Evolutionary conservation across 2,888 invertebrate genomes (phyloP).

Genomic region (Minunthozetes semirufus): DNA sequence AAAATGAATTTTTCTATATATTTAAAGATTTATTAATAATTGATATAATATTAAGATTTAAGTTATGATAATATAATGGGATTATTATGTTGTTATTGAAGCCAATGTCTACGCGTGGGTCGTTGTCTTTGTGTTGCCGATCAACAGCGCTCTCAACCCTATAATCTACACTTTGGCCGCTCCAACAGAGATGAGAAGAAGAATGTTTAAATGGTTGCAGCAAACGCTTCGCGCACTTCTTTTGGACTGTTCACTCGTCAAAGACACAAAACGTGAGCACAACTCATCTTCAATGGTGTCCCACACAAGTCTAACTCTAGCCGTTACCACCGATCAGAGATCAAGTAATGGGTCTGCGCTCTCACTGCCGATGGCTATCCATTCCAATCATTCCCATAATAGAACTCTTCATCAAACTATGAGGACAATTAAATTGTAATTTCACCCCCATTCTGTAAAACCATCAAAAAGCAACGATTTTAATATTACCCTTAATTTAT

Average conservation of each 20-base stretch:
- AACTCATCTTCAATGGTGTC: background rate
- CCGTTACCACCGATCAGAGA: background rate
- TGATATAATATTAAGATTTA: too few species aligned
- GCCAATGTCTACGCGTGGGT: conserved; percentile 56
- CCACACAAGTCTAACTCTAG: background rate
- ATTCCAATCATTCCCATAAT: too few species aligned
- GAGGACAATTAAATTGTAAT: background rate
- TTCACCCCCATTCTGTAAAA: background rate
- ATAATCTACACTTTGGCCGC: conserved; percentile 62
- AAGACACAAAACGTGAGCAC: background rate
- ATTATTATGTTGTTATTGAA: background rate
- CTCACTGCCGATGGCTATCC: background rate
- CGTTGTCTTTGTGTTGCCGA: conserved; percentile 60
- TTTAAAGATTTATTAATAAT: too few species aligned
- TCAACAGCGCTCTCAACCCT: conserved; percentile 63
- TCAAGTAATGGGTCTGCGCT: background rate
- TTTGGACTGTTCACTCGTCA: background rate
- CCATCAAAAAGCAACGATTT: too few species aligned
- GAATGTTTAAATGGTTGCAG: conserved; percentile 39
- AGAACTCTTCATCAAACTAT: background rate
- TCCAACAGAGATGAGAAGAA: conserved; percentile 48
- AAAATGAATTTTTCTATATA: too few species aligned
- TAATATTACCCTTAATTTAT: too few species aligned
- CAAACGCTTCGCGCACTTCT: conserved; percentile 8
- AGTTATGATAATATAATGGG: background rate